A percentile compares a stretch with the other conserved stretches of the same genome.
phyloP scores from a whole-genome alignment of 1,140 invertebrate genomes.

The Pomacea maculata region DNA sequence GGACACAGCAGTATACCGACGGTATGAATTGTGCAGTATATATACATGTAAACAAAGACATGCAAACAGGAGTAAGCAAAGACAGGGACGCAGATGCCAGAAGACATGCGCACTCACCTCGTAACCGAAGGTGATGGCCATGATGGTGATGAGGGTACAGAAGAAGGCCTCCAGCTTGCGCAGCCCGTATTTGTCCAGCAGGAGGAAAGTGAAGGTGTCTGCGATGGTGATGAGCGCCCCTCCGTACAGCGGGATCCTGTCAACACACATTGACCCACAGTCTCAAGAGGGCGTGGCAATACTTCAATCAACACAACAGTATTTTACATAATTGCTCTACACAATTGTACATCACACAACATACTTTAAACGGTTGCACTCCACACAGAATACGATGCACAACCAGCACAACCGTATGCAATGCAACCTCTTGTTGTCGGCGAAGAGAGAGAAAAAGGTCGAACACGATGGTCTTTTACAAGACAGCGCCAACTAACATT shows the following conservation, averaged over 20 bases:
- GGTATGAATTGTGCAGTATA: too few species aligned
- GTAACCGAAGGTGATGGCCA: slow-evolving; percentile 91
- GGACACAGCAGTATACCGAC: background rate
- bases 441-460: too few species aligned
- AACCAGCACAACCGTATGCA: too few species aligned
- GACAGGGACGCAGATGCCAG: background rate
- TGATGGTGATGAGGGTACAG: slow-evolving; percentile 82
- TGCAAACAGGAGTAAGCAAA: background rate
- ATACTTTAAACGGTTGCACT: too few species aligned
- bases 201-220: slow-evolving; percentile 93
- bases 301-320: too few species aligned
- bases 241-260: slow-evolving; percentile 83
- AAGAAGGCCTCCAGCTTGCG: slow-evolving; percentile 90
- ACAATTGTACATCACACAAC: too few species aligned
- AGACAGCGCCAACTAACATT: too few species aligned
- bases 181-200: slow-evolving; percentile 90
- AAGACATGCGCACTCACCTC: slow-evolving; percentile 68
- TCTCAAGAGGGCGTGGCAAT: background rate
- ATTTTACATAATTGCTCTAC: too few species aligned
- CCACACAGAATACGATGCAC: too few species aligned
- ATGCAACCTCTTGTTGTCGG: too few species aligned
- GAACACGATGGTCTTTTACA: too few species aligned
- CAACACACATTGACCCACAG: slow-evolving; percentile 53
- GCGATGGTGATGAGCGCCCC: slow-evolving; percentile 88
- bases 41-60: background rate